Evolutionary conservation across 2,113 vertebrate genomes (phyloP).

Genomic region (Peromyscus polionotus): DNA sequence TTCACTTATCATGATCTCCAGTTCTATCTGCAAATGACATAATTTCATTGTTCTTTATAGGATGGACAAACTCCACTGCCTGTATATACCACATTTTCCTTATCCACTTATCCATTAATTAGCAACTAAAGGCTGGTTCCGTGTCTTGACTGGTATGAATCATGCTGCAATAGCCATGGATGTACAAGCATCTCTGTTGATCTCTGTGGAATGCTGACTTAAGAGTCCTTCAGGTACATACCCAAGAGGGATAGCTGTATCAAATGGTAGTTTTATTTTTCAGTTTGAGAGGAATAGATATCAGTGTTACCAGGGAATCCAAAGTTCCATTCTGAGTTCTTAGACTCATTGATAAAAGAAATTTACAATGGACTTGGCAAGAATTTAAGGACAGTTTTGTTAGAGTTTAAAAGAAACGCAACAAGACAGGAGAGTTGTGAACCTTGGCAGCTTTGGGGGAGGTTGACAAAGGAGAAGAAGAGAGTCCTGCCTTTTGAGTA

Average conservation of each 20-base stretch:
- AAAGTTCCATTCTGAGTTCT: neutral
- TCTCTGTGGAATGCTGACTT: neutral
- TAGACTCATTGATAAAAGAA: neutral
- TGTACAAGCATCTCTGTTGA: neutral
- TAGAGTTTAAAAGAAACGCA: neutral
- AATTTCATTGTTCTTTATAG: neutral
- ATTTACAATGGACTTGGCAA: neutral
- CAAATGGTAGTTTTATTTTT: neutral
- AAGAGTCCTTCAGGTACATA: neutral
- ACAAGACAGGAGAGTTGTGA: neutral
- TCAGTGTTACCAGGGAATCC: neutral
- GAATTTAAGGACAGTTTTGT: neutral
- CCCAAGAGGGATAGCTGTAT: neutral
- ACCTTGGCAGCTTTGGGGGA: neutral
- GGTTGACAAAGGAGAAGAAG: neutral
- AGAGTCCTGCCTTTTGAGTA: neutral
- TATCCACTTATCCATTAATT: neutral
- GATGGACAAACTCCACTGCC: neutral
- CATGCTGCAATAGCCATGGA: neutral
- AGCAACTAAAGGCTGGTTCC: neutral
- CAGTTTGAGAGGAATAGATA: neutral
- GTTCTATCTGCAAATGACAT: too few relatives aligned
- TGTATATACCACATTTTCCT: neutral
- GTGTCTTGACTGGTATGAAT: neutral
- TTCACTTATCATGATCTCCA: neutral